Evolutionary conservation across 2,113 vertebrate species (phyloP).

Genomic region (Lophura nycthemera): DNA sequence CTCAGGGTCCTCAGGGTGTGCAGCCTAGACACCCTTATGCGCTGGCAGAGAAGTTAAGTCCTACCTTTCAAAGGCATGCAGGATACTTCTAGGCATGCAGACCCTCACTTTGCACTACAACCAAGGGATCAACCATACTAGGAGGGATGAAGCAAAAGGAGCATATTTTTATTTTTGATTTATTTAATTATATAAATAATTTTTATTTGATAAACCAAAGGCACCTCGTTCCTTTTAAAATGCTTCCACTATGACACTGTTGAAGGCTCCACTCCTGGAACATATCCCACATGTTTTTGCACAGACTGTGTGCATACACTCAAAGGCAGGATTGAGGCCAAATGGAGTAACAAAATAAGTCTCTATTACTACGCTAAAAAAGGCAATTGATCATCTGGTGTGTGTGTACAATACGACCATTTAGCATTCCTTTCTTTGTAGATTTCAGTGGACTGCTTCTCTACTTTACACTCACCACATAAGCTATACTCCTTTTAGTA

Average conservation of each 20-base stretch:
- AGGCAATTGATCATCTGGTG: constrained; percentile 3
- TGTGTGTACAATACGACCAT: constrained; percentile 32
- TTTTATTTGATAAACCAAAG: background rate
- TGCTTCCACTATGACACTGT: background rate
- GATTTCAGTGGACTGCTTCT: constrained; percentile 1
- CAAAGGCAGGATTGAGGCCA: constrained; percentile 16
- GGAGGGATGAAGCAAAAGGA: background rate
- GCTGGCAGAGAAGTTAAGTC: background rate
- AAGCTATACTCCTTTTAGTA: background rate
- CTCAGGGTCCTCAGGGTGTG: no score
- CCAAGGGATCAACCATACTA: background rate
- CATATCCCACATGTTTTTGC: background rate
- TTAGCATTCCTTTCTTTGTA: constrained; percentile 5
- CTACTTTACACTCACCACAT: background rate
- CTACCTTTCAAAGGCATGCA: background rate
- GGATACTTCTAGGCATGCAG: background rate
- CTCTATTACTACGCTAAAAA: constrained; percentile 38
- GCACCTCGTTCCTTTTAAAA: background rate
- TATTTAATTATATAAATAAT: no score
- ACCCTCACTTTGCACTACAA: background rate
- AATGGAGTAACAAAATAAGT: constrained; percentile 29
- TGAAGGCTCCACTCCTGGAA: constrained; percentile 24
- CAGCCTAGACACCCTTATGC: background rate
- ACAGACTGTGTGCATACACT: background rate
- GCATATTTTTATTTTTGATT: background rate